phyloP scores from a whole-genome alignment of 2,113 vertebrate species.

The Atlantisia rogersi region DNA sequence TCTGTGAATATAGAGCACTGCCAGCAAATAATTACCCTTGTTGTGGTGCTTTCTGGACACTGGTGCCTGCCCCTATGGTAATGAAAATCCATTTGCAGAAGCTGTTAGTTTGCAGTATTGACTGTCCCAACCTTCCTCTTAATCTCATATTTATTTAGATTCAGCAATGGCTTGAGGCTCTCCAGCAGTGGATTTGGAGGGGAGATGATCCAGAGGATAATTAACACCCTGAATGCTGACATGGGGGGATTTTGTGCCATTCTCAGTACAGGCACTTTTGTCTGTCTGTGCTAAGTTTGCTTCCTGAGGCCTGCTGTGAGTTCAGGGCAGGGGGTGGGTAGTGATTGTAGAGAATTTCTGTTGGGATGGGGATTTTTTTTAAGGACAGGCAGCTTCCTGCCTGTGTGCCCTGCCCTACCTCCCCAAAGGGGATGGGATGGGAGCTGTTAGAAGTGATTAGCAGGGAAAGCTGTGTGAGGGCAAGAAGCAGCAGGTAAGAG shows the following conservation, averaged over 20 bases:
- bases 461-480: background rate
- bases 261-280: background rate
- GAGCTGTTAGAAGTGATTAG: background rate
- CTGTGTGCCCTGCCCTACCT: background rate
- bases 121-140: background rate
- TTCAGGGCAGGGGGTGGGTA: background rate
- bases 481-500: background rate
- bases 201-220: background rate
- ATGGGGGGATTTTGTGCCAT: background rate
- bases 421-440: accelerated
- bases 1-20: background rate
- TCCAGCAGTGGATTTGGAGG: background rate
- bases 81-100: slow-evolving; percentile 25
- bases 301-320: background rate
- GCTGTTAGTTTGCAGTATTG: background rate
- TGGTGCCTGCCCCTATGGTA: background rate
- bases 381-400: background rate
- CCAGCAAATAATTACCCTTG: background rate
- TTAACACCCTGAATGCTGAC: background rate
- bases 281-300: background rate
- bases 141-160: background rate
- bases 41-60: background rate
- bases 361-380: too few relatives aligned
- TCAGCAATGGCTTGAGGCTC: background rate
- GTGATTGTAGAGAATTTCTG: background rate